Base-by-base conservation (phyloP, 2,888 invertebrate genomes). In the Erpobdella octoculata region DNA sequence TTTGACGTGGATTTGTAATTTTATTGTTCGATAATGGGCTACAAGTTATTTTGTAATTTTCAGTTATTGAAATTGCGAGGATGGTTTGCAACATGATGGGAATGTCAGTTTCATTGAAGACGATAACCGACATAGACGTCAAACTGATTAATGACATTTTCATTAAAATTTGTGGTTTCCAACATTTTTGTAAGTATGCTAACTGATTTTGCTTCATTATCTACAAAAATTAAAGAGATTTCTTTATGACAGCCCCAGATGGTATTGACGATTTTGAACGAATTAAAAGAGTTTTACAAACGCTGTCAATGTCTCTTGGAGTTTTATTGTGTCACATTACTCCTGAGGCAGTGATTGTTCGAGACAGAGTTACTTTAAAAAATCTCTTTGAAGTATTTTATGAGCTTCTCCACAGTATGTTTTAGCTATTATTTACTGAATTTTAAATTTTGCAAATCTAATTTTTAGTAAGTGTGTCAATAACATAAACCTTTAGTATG, bases 381-480 rank as follows among this genome's bases (percentile, higher is more conserved):
- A 28, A 53, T 28, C 28, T 53, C 8, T 53, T 53, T 53, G 53
- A 53, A 53, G 53, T 53, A 53, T 53, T 53, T 53, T 53, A 21
- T 53, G 53, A 53, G 53, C 53, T 53, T 1, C 21, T 53, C 21
- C 28, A 6, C 28, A 53, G 53, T 53, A 15, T 25, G 53, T 25
- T 53, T n/a, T n/a, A n/a, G n/a, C n/a, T n/a, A n/a, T n/a, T n/a
- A n/a, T n/a, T n/a, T n/a, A n/a, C n/a, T n/a, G n/a, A n/a, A n/a
- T n/a, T n/a, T n/a, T n/a, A n/a, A n/a, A n/a, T n/a, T n/a, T n/a
- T n/a, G n/a, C n/a, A n/a, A n/a, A n/a, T n/a, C n/a, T n/a, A n/a
- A n/a, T n/a, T n/a, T n/a, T n/a, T n/a, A n/a, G n/a, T n/a, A n/a
- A n/a, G n/a, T n/a, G n/a, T n/a, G n/a, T n/a, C n/a, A n/a, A n/a